Evolutionary conservation across 2,888 invertebrate species (phyloP), one percentile per base, ranked within the genome.

Genomic region (Sinhomidia bicolor): DNA sequence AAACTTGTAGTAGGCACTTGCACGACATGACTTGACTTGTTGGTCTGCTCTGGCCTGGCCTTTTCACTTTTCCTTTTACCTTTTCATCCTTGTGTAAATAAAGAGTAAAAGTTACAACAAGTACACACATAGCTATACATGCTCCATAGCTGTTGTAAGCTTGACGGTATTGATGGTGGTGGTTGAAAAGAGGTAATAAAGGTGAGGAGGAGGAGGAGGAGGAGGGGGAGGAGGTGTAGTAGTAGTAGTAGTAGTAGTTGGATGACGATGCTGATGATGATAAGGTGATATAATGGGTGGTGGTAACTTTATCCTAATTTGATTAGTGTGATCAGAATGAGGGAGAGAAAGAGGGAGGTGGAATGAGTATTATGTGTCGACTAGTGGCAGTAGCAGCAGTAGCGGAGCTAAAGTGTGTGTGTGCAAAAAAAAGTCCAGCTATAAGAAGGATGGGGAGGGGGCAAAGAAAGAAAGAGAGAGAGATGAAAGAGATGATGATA

Each of bases 221-320:
- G 36, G 36, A 36, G 3, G 36, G 36, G 7, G 36, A 36, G 4
- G 36, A 36, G 4, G 36, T n/a, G n/a, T 51, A n/a, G n/a, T n/a
- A 51, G n/a, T 51, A 3, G 47, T 9, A 51, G 47, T 9, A 9
- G 54, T 5, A 54, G 17, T 2, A 54, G 17, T 5, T 12, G 0
- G 71, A 71, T 1, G 71, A 71, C 10, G 41, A 41, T 17, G 71
- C 41, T 23, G 51, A 68, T 51, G 32, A 81, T 65, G 81, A 81
- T 81, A 65, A 82, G 82, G 82, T 82, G 51, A 65, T 80, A 65
- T 81, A 81, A 81, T 81, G 81, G 81, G 81, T 62, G 76, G 57
- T 86, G 79, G 85, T 86, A 86, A 86, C 85, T 86, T 86, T 85
- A 85, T 85, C 85, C 78, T 85, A 78, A 86, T 86, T 79, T 78